Conservation (phyloP, 2,113 vertebrate genomes). For the Phaethon lepturus region DNA sequence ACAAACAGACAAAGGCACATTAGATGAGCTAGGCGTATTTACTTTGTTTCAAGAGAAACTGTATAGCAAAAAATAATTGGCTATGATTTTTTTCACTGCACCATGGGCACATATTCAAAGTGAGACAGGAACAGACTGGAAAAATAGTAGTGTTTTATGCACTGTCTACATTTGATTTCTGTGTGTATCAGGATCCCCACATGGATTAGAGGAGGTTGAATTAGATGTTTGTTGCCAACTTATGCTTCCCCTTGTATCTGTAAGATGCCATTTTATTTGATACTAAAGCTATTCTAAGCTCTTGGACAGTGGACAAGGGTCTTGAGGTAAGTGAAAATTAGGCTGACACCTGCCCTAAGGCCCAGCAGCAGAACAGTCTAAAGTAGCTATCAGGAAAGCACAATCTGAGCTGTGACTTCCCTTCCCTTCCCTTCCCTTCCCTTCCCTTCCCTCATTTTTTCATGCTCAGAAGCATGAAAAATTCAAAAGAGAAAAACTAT, state of each 20-base stretch:
- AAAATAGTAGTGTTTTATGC: not conserved
- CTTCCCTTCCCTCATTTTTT: not conserved
- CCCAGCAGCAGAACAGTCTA: not conserved
- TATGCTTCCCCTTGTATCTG: not conserved
- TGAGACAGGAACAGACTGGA: not conserved
- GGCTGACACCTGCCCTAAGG: not conserved
- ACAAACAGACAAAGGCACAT: not conserved
- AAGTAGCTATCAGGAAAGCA: not conserved
- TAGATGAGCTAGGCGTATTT: not conserved
- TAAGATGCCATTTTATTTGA: not conserved
- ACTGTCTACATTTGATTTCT: not conserved
- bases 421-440: not conserved
- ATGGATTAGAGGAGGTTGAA: not conserved
- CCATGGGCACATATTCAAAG: not conserved
- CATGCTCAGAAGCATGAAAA: not conserved
- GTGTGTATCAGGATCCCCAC: not conserved
- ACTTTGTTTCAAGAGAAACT: not conserved
- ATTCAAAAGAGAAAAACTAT: not conserved
- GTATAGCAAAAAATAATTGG: not conserved
- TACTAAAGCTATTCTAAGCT: not conserved
- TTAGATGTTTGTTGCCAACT: not conserved
- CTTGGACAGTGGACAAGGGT: not conserved
- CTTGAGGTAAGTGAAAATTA: not conserved
- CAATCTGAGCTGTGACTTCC: not conserved
- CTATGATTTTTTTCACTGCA: not conserved